Evolutionary conservation across 2,888 invertebrate genomes (phyloP).

Genomic region (Parnassius orleans): DNA sequence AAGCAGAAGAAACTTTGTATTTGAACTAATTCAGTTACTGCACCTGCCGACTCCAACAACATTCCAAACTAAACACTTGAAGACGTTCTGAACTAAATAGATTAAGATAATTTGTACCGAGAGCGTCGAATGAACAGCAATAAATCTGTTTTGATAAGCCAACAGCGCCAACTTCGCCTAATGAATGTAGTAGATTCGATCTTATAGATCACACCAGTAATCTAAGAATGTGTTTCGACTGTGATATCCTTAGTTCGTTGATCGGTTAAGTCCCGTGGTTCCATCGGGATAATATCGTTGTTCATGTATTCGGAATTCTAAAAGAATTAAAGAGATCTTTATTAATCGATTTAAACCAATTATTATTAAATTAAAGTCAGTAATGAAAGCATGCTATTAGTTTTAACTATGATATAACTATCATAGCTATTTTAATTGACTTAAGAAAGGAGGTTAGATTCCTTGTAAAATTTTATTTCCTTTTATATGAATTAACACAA

Average conservation of each 20-base stretch:
- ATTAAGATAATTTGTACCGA: slow-evolving; percentile 37
- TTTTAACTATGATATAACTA: too few species aligned
- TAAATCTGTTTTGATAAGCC: slow-evolving; percentile 50
- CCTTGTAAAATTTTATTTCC: too few species aligned
- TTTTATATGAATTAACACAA: too few species aligned
- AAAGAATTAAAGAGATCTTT: too few species aligned
- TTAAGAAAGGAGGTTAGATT: too few species aligned
- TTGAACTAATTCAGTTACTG: slow-evolving; percentile 1
- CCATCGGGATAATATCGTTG: background rate
- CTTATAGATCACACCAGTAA: slow-evolving; percentile 47
- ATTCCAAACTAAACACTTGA: slow-evolving; percentile 17
- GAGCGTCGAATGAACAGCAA: slow-evolving; percentile 34
- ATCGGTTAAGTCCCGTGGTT: slow-evolving; percentile 42
- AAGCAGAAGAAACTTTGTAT: background rate
- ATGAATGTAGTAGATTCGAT: slow-evolving; percentile 43
- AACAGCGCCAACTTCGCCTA: slow-evolving; percentile 30
- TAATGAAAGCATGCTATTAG: too few species aligned
- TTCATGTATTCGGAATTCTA: too few species aligned
- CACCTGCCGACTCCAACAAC: slow-evolving; percentile 12
- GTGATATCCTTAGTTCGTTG: slow-evolving; percentile 52
- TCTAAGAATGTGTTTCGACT: slow-evolving; percentile 52
- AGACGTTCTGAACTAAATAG: slow-evolving; percentile 35
- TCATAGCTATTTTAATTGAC: too few species aligned
- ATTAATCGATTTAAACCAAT: too few species aligned
- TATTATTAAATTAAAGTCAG: too few species aligned